Base-by-base conservation (phyloP, 2,888 invertebrate species). In the Philopedon plagiatum region DNA sequence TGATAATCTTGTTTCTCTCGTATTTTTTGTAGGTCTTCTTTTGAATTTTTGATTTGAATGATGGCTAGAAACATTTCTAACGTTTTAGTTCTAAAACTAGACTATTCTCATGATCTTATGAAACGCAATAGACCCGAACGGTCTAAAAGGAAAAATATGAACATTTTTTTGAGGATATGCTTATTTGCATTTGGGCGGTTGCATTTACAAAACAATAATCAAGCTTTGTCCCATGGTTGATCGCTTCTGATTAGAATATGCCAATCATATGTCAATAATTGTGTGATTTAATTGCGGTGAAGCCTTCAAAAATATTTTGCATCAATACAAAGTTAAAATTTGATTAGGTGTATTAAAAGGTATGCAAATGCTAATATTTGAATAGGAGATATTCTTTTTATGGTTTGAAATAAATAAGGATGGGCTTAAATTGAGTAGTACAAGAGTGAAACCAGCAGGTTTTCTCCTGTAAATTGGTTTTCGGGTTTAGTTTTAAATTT, bases 1-100 rank as follows among this genome's bases (percentile, higher is more conserved):
- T 69, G 73, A 73, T 61, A 73, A 73, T 69, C 69, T 73, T 61
- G 73, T 73, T 73, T 61, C 58, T 34, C 68, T 67, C 13, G 15
- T 37, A 39, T 71, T 71, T 58, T 71, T 23, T 39, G 18, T 41
- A 4, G 32, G 54, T 56, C 29, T 44, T 56, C 51, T 57, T 60
- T 56, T 29, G 44, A 57, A 32, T 65, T 57, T 44, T 44, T 57
- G 57, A 46, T 57, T 44, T 56, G 56, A 23, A 21, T 56, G 15
- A 32, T 57, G 57, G 37, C n/a, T 41, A 18, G 39, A 15, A 32
- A 56, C 41, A 39, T 58, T 70, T 70, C 39, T 46, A 57, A 46
- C 46, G 63, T 56, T 54, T 54, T 2, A 11, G 34, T 37, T 44
- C 19, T n/a, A 18, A 56, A 51, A 57, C 11, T 37, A 21, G 21